These are phyloP conservation scores for Pteruthius melanotis DNA, from an alignment of 2,113 vertebrate genomes.

Conservation along the genomic window DNA sequence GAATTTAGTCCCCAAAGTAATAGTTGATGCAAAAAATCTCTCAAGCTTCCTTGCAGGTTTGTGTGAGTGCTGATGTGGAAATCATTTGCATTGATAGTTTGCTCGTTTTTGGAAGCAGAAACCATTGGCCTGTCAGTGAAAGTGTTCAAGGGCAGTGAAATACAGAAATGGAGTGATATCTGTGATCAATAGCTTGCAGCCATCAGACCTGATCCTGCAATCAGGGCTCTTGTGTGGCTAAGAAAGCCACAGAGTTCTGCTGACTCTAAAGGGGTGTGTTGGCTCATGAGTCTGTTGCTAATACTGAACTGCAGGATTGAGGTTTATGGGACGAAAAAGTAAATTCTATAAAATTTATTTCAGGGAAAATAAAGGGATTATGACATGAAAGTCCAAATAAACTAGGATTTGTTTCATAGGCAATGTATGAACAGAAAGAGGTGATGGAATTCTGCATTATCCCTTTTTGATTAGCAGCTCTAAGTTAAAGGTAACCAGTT, in stretches of 20 bases:
- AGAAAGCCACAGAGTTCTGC: not conserved
- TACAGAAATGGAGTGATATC: not conserved
- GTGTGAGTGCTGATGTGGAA: not conserved
- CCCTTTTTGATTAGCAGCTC: not conserved
- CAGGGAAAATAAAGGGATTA: not conserved
- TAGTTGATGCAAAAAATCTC: not conserved
- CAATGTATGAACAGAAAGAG: not conserved
- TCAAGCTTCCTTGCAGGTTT: not conserved
- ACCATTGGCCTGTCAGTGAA: not conserved
- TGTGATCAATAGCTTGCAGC: not conserved
- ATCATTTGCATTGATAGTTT: not conserved
- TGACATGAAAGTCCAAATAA: not conserved
- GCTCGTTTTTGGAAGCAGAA: not conserved
- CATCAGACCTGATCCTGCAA: not conserved
- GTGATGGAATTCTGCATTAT: not conserved
- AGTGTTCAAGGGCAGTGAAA: not conserved
- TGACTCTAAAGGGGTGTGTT: fast-evolving
- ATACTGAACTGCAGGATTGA: not conserved
- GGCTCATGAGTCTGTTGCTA: not conserved
- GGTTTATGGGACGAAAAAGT: not conserved
- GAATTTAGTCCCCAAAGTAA: not conserved
- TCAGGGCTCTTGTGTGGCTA: not conserved
- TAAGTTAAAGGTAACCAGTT: not conserved
- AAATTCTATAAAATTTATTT: not conserved
- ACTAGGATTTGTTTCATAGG: not conserved